phyloP scores from a whole-genome alignment of 2,797 vertebrate species.

The Labeo calbasu region DNA sequence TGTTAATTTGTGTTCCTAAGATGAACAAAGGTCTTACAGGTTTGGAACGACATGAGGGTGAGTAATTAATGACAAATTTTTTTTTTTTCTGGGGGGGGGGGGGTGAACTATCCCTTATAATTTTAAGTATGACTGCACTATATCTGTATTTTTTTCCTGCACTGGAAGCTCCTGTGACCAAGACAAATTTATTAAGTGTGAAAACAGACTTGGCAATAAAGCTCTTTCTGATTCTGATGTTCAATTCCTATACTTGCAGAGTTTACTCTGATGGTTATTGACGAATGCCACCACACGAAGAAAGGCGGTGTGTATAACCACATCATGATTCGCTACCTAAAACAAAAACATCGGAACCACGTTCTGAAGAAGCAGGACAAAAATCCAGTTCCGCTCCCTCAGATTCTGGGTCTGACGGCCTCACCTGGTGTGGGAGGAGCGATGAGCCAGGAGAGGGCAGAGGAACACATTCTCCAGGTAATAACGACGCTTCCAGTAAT shows the following conservation, averaged over 20 bases:
- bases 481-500: slow-evolving; percentile 24
- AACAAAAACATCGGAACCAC: slow-evolving; percentile 84
- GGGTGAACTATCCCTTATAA: not conserved
- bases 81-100: too few species aligned
- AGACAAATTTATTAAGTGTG: not conserved
- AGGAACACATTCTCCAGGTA: slow-evolving; percentile 93
- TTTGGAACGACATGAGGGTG: too few species aligned
- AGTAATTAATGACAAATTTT: too few species aligned
- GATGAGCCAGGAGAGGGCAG: slow-evolving; percentile 80
- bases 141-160: not conserved
- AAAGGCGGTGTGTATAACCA: slow-evolving; percentile 94
- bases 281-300: slow-evolving; percentile 96
- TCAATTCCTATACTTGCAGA: slow-evolving; percentile 70
- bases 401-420: slow-evolving; percentile 93
- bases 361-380: slow-evolving; percentile 79
- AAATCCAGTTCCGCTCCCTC: slow-evolving; percentile 78
- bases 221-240: not conserved
- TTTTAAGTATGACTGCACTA: not conserved
- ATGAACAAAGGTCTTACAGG: too few species aligned
- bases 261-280: slow-evolving; percentile 91
- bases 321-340: slow-evolving; percentile 93
- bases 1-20: too few species aligned
- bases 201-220: not conserved
- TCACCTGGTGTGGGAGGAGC: slow-evolving; percentile 94
- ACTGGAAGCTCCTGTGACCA: slow-evolving; percentile 2